Evolutionary conservation across 2,888 invertebrate genomes (phyloP).

Genomic region (Ctenicera cuprea): DNA sequence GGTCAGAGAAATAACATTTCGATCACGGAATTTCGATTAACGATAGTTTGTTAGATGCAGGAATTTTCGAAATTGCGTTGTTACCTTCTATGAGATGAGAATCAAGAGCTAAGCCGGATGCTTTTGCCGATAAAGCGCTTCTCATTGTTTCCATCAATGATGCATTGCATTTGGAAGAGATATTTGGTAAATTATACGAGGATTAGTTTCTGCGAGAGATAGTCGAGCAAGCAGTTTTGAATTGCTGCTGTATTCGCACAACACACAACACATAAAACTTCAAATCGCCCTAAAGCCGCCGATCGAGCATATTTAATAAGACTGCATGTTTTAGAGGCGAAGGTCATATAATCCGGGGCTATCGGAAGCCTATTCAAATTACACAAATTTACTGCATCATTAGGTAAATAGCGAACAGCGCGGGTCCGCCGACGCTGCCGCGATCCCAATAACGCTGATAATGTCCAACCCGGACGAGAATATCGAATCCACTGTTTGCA

Average conservation of each 20-base stretch:
- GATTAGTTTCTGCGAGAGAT: conserved; percentile 42
- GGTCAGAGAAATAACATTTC: too few relatives aligned
- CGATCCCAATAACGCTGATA: conserved; percentile 67
- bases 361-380: conserved; percentile 61
- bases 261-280: conserved; percentile 24
- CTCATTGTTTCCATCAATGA: conserved; percentile 43
- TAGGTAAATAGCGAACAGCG: conserved; percentile 66
- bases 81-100: conserved; percentile 11
- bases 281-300: conserved; percentile 24
- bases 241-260: background rate
- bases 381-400: conserved; percentile 69
- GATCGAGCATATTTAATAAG: conserved; percentile 45
- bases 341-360: conserved; percentile 48
- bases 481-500: conserved; percentile 65
- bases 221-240: conserved; percentile 40
- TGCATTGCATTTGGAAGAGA: conserved; percentile 34
- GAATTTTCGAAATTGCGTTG: background rate
- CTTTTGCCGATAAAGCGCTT: conserved; percentile 44
- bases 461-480: conserved; percentile 63
- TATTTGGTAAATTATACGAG: conserved; percentile 41
- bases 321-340: conserved; percentile 40
- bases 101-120: conserved; percentile 20
- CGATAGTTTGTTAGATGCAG: background rate
- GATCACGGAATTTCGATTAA: too few relatives aligned
- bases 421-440: conserved; percentile 54